Base-by-base conservation (phyloP, 2,888 invertebrate genomes). In the Notodonta ziczac region DNA sequence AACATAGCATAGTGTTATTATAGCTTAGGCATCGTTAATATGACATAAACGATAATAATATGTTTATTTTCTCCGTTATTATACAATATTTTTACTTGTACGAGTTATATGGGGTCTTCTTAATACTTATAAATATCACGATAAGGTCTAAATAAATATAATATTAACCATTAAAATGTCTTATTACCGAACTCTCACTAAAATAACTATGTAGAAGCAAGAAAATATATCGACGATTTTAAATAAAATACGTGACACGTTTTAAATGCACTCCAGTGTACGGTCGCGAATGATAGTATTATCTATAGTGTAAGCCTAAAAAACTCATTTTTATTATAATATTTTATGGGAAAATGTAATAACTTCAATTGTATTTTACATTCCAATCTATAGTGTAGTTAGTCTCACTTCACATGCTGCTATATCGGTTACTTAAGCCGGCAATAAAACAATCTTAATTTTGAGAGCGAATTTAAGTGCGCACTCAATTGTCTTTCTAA, bases 331-430 rank as follows among this genome's bases (percentile, higher is more conserved):
- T 32, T 61, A 52, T 59, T 60, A 57, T 65, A 60, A 65, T 60
- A 62, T 16, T 63, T 55, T 32, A 52, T 13, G 16, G 12, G 9
- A 52, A 32, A 52, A 52, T 55, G 40, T 57, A 32, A 35, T 9
- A n/a, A 57, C 56, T 58, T 61, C 57, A 50, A 58, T 16, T 61
- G 62, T 70, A 66, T 67, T 44, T 70, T 72, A 70, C 74, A 74
- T 74, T 74, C 74, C 74, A 74, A 63, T 70, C 59, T 61, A 46
- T 73, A 70, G 64, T 46, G 54, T 74, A 72, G 59, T 65, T 65
- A 16, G 51, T 71, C 40, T 52, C 63, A 72, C 69, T 67, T 61
- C 63, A 67, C 58, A 57, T 60, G 57, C 65, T 60, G 66, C 13
- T 52, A 13, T 62, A 63, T 70, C 66, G 54, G 62, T 55, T 70